phyloP scores from a whole-genome alignment of 2,888 invertebrate species.

The Callosobruchus maculatus region DNA sequence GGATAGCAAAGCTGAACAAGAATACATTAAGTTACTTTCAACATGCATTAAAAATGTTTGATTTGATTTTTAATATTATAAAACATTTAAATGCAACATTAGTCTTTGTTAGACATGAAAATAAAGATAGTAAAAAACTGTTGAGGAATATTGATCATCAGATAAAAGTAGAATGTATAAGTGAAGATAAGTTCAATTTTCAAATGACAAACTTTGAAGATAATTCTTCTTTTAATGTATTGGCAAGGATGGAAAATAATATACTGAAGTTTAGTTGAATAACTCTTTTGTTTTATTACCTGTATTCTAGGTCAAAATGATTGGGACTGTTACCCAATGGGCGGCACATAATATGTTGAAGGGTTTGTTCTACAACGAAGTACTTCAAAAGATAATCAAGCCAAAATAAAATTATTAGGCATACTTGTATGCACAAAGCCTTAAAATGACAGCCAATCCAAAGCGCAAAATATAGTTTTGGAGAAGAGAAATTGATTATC shows the following conservation, averaged over 20 bases:
- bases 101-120: conserved; percentile 27
- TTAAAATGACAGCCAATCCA: no score
- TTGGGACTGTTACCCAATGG: no score
- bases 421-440: no score
- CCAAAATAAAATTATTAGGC: no score
- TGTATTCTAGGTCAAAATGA: no score
- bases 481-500: no score
- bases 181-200: not conserved
- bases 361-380: no score
- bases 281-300: no score
- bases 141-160: conserved; percentile 23
- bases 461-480: no score
- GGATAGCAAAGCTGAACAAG: conserved; percentile 25
- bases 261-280: not conserved
- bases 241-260: not conserved
- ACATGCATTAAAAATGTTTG: conserved; percentile 25
- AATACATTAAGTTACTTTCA: conserved; percentile 28
- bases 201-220: not conserved
- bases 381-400: no score
- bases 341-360: no score
- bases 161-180: conserved; percentile 16
- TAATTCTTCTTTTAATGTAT: not conserved
- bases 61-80: conserved; percentile 24
- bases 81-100: conserved; percentile 30
- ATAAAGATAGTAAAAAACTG: conserved; percentile 16